These are phyloP conservation scores for Holotrichia oblita DNA, from an alignment of 1,140 invertebrate species.

Conservation along the genomic window DNA sequence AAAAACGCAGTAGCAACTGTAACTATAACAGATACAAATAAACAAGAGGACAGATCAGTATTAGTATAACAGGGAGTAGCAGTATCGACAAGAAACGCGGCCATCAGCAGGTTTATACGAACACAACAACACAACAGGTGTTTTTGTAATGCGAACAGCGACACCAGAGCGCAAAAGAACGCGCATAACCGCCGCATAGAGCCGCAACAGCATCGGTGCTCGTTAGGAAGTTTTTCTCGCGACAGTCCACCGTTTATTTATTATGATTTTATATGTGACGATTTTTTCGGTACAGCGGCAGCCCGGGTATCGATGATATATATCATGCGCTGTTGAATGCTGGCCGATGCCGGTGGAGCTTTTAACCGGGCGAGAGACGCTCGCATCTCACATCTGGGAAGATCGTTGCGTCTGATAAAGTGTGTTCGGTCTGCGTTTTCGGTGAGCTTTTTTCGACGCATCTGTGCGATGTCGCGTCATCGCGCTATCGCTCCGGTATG, in stretches of 20 bases:
- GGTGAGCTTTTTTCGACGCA: background rate
- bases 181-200: slow-evolving; percentile 22
- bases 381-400: background rate
- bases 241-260: slow-evolving; percentile 48
- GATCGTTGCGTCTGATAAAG: background rate
- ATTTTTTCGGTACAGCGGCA: slow-evolving; percentile 50
- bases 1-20: too few species aligned
- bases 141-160: slow-evolving; percentile 51
- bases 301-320: slow-evolving; percentile 40
- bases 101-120: background rate
- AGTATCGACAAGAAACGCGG: background rate
- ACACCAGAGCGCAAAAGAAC: slow-evolving; percentile 25
- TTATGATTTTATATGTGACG: slow-evolving; percentile 55
- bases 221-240: slow-evolving; percentile 53
- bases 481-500: background rate
- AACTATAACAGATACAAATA: slow-evolving; percentile 20
- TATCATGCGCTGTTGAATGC: background rate
- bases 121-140: slow-evolving; percentile 53
- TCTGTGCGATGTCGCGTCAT: background rate
- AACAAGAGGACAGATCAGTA: background rate
- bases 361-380: slow-evolving; percentile 38
- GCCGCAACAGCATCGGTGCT: slow-evolving; percentile 40
- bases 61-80: too few species aligned
- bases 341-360: background rate
- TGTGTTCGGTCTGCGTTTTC: background rate